A percentile compares a stretch with the other conserved stretches of the same genome.
Conservation (phyloP, 2,113 vertebrate genomes). For the Cricetomys ansorgei region DNA sequence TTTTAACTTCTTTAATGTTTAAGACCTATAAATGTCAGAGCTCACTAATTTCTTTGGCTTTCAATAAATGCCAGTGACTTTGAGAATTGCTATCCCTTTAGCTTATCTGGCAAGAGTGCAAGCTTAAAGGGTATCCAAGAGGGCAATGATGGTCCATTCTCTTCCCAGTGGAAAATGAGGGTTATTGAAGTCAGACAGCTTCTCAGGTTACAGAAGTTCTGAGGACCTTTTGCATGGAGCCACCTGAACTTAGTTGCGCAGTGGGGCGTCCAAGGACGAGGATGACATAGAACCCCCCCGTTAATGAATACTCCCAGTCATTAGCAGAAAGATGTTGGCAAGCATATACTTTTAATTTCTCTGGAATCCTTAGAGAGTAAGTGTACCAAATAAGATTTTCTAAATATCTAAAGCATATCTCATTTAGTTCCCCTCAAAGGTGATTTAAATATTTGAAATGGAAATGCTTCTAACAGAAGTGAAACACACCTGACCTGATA, state of each 20-base stretch:
- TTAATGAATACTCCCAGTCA: neutral
- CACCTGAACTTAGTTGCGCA: neutral
- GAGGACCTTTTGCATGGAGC: neutral
- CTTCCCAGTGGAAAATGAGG: constrained; percentile 44
- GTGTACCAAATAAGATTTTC: constrained; percentile 26
- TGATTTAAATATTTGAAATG: constrained; percentile 58
- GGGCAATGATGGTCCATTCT: constrained; percentile 41
- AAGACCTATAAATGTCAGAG: constrained; percentile 84
- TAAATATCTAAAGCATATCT: constrained; percentile 47
- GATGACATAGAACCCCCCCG: neutral
- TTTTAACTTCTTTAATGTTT: constrained; percentile 84
- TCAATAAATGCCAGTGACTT: constrained; percentile 83
- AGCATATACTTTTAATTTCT: neutral
- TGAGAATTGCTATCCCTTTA: constrained; percentile 79
- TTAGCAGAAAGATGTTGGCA: neutral
- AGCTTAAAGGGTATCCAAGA: constrained; percentile 79
- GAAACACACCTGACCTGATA: constrained; percentile 39
- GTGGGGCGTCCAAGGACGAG: constrained; percentile 37
- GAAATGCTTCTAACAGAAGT: constrained; percentile 51
- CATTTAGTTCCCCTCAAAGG: neutral
- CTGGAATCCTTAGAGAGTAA: neutral
- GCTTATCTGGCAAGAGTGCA: constrained; percentile 74
- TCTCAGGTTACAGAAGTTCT: neutral
- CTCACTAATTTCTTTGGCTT: constrained; percentile 84
- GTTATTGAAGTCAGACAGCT: constrained; percentile 7